Conservation (phyloP, 2,113 vertebrate genomes). For the Coracopsis vasa region DNA sequence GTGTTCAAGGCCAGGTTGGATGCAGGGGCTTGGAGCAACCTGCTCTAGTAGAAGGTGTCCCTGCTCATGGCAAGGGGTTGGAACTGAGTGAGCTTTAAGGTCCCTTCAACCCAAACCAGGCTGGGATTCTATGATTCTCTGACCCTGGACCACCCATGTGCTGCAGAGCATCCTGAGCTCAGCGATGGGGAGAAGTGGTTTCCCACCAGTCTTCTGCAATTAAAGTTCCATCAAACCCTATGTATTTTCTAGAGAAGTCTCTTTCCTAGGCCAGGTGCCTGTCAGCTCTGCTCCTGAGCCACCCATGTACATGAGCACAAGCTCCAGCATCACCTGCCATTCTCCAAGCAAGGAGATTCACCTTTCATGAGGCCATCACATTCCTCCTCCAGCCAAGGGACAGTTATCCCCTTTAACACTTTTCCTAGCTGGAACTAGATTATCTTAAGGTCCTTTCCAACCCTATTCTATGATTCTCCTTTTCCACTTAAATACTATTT, state of each 20-base stretch:
- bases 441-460: not conserved
- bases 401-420: not conserved
- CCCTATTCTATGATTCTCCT: not conserved
- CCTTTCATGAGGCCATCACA: not conserved
- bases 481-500: not conserved
- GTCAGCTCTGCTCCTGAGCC: not conserved
- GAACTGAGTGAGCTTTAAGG: not conserved
- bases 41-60: not conserved
- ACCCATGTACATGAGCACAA: fast-evolving
- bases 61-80: not conserved
- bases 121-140: not conserved
- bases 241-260: not conserved
- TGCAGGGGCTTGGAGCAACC: not conserved
- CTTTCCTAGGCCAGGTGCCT: not conserved
- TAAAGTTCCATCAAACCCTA: not conserved
- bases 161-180: not conserved
- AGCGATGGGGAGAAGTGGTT: not conserved
- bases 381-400: not conserved
- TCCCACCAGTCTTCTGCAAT: not conserved
- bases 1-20: not conserved
- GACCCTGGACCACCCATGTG: not conserved
- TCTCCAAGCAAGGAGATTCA: not conserved
- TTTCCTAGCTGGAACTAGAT: not conserved
- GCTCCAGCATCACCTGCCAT: not conserved
- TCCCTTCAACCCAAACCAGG: not conserved